Base-by-base conservation (phyloP, 2,797 vertebrate genomes). In the Synanceia verrucosa region DNA sequence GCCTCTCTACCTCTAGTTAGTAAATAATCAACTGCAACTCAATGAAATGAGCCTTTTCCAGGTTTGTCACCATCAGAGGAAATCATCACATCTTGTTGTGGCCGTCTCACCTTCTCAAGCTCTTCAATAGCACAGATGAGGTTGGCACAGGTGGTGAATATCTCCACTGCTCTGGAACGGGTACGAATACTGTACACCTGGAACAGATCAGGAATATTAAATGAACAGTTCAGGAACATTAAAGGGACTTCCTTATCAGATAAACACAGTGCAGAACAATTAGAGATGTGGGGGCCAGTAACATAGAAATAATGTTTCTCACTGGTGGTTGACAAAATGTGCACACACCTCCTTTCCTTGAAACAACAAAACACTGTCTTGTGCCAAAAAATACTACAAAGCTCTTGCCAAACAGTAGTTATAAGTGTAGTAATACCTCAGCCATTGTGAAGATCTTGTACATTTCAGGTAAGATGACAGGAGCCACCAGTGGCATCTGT, bases 401-500 rank as follows among this genome's bases (percentile, higher is more conserved):
- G 21, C 0, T 13, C 2, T 10, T 13, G 39, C 4, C 36, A 14
- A 24, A 28, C 4, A 36, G 16, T 3, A n/a, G 9, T 37, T 16
- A 10, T 11, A 2, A 52, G 21, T 37, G 48, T 3, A 47, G 21
- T 4, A 5, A 19, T 93, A 99, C 98, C 96, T 99, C 98, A 1
- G 96, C 96, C 98, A 99, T 99, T 7, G 98, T 99, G 91, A 99
- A 99, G 88, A 99, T 99, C 92, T 97, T 99, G 88, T 98, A 99
- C 98, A 99, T 99, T 91, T 99, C 97, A 16, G 98, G 98, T 69
- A 99, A 94, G 86, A 99, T 99, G 72, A 99, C 97, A 7, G 98
- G 98, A 78, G 98, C 98, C 53, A 99, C 98, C 39, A 97, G 94
- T 0, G 98, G 97, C 98, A 99, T 99, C 93, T 99, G 98, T 10